phyloP scores from a whole-genome alignment of 1,140 invertebrate species.

The Aphaenogaster ashmeadi region DNA sequence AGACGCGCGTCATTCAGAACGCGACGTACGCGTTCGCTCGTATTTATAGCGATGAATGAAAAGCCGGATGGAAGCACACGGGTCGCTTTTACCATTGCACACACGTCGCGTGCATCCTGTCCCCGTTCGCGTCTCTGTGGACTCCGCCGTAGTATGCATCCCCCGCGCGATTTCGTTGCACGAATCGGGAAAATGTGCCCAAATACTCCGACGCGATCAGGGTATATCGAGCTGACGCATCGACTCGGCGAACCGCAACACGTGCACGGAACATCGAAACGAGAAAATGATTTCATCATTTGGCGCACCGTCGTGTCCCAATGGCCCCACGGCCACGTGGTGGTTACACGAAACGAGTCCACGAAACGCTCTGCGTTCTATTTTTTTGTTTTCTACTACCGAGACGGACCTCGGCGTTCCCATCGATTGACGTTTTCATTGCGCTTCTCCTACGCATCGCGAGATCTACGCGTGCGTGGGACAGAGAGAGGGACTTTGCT shows the following conservation, averaged over 20 bases:
- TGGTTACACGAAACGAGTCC: slow-evolving; percentile 38
- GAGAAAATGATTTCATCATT: slow-evolving; percentile 65
- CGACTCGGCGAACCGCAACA: slow-evolving; percentile 42
- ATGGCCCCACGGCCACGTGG: slow-evolving; percentile 58
- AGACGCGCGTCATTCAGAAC: slow-evolving; percentile 60
- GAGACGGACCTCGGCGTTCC: background rate
- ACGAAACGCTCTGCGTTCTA: background rate
- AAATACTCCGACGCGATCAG: background rate
- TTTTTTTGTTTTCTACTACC: background rate
- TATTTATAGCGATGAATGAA: slow-evolving; percentile 76
- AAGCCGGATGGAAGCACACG: slow-evolving; percentile 37
- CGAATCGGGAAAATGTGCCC: slow-evolving; percentile 31
- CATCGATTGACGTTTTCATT: slow-evolving; percentile 60
- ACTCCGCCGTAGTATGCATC: background rate
- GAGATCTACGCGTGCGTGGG: background rate
- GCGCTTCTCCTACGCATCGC: background rate
- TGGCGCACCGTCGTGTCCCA: slow-evolving; percentile 56
- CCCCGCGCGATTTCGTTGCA: slow-evolving; percentile 10
- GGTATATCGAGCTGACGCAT: slow-evolving; percentile 38
- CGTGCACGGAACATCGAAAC: slow-evolving; percentile 51
- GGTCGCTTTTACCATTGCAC: slow-evolving; percentile 32
- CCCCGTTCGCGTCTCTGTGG: background rate
- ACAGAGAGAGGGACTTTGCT: background rate
- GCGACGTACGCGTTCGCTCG: slow-evolving; percentile 60
- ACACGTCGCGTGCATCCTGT: slow-evolving; percentile 24